Evolutionary conservation across 37 sponge, comb jelly and placozoan species (phyloP).

Genomic region (Cladorhizidae sp.): DNA sequence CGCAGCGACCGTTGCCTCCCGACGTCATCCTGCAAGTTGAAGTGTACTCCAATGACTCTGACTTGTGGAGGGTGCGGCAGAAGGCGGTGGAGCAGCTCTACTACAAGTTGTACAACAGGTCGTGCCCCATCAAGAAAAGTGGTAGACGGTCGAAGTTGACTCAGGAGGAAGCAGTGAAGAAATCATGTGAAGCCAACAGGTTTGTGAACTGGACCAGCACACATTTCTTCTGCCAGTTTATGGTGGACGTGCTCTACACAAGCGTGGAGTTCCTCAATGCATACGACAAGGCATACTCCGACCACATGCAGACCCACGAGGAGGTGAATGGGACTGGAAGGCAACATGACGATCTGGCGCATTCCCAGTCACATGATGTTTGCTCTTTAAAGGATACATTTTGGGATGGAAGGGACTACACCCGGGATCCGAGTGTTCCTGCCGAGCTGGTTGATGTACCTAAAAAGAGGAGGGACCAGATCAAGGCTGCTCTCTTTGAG

Average conservation of each 20-base stretch:
- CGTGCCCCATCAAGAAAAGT: background rate
- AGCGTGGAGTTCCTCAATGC: background rate
- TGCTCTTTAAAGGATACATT: no score
- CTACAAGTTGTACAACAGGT: background rate
- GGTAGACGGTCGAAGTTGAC: background rate
- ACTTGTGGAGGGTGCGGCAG: constrained; percentile 2
- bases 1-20: constrained; percentile 23
- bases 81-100: background rate
- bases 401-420: no score
- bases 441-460: no score
- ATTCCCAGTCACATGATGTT: no score
- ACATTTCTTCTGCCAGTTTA: background rate
- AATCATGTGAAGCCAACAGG: background rate
- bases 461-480: no score
- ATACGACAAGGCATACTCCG: no score
- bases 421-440: no score
- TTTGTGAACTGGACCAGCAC: background rate
- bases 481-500: background rate
- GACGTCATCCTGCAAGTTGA: constrained; percentile 56
- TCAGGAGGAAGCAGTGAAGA: background rate
- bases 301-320: no score
- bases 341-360: no score
- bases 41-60: constrained; percentile 41
- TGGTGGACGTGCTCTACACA: background rate
- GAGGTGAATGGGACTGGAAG: no score